Evolutionary conservation across 2,797 vertebrate genomes (phyloP), one percentile per base, ranked within the genome.

Genomic region (Arnoldichthys spilopterus): DNA sequence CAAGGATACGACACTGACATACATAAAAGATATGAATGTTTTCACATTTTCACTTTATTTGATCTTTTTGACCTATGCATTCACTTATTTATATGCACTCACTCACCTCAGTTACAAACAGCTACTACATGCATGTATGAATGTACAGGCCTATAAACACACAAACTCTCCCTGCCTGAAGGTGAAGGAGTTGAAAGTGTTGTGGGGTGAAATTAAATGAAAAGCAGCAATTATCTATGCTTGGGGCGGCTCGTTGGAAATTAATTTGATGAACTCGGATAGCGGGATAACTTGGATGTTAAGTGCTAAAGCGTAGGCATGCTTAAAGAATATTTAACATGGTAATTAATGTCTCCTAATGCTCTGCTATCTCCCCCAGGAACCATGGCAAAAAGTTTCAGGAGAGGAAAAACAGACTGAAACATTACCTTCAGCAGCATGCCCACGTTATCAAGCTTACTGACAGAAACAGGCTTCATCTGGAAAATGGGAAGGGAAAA

Each of bases 251-350:
- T 68, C 47, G 34, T 66, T 47, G 22, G 51, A 82, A 84, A 74
- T 67, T 9, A 78, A 83, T 79, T 82, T 82, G 74, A 80, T 82
- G 49, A 78, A 76, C 73, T 49, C 68, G 47, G 59, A 78, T 73
- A 78, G 58, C 32, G 26, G 53, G 32, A 66, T 54, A 68, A 72
- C 34, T 79, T 49, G 34, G 62, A 72, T 68, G n/a, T 64, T 54
- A 76, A 76, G 74, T 71, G 40, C 67, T 54, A 32, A 45, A 58
- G 43, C 11, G 11, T 58, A 67, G 67, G 47, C 75, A 83, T 59
- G 54, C 34, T 58, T 76, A 71, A 59, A 63, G 62, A 80, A 76
- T 75, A 79, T 78, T 80, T 59, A 77, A 69, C 28, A 78, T 76
- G 63, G 72, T 75, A 78, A 85, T 76, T 40, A 78, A 78, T 75